A percentile compares a stretch with the other conserved stretches of the same genome.
Conservation (phyloP, 2,113 vertebrate genomes). For the Carettochelys insculpta region DNA sequence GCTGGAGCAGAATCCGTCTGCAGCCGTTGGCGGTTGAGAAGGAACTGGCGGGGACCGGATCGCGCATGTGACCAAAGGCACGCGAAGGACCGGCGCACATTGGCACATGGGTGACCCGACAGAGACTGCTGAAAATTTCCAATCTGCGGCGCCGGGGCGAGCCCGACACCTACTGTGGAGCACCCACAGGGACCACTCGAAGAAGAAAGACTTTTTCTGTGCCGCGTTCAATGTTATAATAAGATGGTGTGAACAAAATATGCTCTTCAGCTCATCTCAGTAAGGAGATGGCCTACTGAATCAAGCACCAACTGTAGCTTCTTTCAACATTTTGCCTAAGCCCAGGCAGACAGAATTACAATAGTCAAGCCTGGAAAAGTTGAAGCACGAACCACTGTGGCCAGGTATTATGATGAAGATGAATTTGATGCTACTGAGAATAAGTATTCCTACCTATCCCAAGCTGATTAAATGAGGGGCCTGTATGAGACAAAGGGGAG, state of each 20-base stretch:
- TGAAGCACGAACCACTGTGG: background rate
- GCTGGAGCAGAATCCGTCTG: too few relatives aligned
- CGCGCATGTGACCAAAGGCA: too few relatives aligned
- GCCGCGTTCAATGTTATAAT: rapidly evolving
- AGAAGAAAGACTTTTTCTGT: background rate
- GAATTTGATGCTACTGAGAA: background rate
- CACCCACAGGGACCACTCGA: too few relatives aligned
- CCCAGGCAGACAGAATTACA: background rate
- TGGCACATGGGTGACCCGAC: too few relatives aligned
- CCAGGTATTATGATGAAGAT: background rate
- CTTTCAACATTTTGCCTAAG: background rate
- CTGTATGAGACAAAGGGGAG: background rate
- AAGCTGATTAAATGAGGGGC: background rate
- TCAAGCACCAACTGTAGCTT: background rate
- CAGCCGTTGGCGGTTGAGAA: too few relatives aligned
- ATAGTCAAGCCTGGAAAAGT: background rate
- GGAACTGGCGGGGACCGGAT: too few relatives aligned
- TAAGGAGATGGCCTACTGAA: background rate
- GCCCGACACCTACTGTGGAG: too few relatives aligned
- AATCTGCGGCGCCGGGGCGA: too few relatives aligned
- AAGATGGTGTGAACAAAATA: rapidly evolving
- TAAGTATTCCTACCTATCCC: background rate
- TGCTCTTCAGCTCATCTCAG: background rate
- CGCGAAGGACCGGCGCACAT: too few relatives aligned
- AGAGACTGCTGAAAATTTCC: too few relatives aligned